Evolutionary conservation across 2,888 invertebrate species (phyloP).

Genomic region (Mythimna vitellina): DNA sequence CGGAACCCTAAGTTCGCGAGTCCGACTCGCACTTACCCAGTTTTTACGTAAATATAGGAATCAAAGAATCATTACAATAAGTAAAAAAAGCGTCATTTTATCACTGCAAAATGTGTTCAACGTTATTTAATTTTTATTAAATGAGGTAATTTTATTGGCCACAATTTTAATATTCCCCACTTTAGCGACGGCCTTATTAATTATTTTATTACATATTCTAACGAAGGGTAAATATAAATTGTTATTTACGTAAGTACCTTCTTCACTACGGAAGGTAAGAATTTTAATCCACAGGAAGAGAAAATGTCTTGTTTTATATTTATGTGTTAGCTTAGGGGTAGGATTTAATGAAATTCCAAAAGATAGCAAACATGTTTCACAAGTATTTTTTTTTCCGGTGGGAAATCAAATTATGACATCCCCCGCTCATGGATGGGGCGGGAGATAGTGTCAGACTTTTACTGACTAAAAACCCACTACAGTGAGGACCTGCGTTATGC

Average conservation of each 20-base stretch:
- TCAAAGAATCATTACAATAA: too few species aligned
- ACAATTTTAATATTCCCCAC: constrained; percentile 25
- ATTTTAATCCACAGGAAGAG: neutral
- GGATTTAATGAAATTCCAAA: neutral
- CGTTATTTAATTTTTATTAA: constrained; percentile 40
- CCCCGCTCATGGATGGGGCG: too few species aligned
- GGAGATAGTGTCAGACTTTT: too few species aligned
- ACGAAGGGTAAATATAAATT: neutral
- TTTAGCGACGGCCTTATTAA: constrained; percentile 14
- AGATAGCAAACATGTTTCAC: neutral
- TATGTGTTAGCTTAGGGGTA: neutral
- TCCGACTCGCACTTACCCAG: too few species aligned
- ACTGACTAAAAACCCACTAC: too few species aligned
- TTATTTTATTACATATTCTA: constrained; percentile 3
- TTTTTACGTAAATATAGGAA: too few species aligned
- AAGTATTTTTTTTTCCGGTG: too few species aligned
- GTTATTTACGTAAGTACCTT: neutral
- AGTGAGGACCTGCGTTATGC: too few species aligned
- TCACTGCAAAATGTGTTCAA: constrained; percentile 22
- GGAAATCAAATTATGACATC: too few species aligned
- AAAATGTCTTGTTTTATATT: too few species aligned
- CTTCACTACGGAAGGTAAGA: neutral
- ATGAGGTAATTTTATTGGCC: constrained; percentile 37
- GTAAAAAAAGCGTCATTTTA: constrained; percentile 25
- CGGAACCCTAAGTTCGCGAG: too few species aligned